Conservation (phyloP, 2,113 vertebrate species). For the Cariama cristata region DNA sequence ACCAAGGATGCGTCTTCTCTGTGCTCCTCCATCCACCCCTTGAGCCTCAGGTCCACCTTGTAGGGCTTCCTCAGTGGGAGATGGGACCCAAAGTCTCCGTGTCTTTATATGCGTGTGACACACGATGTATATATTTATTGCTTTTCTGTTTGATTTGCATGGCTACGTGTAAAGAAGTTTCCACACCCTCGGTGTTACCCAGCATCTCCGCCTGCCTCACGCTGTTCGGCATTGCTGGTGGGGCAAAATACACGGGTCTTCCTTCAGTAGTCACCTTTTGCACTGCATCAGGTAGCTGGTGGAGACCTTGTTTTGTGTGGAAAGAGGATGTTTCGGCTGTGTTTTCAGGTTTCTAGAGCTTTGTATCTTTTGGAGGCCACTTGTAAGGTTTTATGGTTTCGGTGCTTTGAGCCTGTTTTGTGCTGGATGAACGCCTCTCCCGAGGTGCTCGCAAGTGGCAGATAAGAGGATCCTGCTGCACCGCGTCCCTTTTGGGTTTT, state of each 20-base stretch:
- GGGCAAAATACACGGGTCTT: background rate
- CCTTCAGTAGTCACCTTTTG: fast-evolving
- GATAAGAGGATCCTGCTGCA: background rate
- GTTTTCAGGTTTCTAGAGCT: background rate
- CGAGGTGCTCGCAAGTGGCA: fast-evolving
- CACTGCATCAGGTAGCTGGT: background rate
- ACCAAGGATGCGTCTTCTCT: background rate
- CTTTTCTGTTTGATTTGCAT: background rate
- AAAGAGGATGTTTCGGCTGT: background rate
- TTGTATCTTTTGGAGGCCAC: fast-evolving
- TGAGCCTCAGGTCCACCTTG: background rate
- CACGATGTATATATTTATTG: background rate
- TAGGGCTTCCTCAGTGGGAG: background rate
- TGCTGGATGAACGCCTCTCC: background rate
- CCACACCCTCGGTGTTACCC: fast-evolving
- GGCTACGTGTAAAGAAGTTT: background rate
- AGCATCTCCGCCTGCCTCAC: fast-evolving
- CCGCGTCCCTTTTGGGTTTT: fast-evolving
- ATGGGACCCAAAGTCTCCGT: background rate
- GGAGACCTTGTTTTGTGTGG: background rate
- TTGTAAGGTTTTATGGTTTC: background rate
- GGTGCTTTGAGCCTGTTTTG: background rate
- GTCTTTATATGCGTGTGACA: background rate
- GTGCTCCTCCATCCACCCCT: background rate
- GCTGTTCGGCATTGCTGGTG: background rate